phyloP scores from a whole-genome alignment of 2,113 vertebrate genomes.

The Ascaphus truei region DNA sequence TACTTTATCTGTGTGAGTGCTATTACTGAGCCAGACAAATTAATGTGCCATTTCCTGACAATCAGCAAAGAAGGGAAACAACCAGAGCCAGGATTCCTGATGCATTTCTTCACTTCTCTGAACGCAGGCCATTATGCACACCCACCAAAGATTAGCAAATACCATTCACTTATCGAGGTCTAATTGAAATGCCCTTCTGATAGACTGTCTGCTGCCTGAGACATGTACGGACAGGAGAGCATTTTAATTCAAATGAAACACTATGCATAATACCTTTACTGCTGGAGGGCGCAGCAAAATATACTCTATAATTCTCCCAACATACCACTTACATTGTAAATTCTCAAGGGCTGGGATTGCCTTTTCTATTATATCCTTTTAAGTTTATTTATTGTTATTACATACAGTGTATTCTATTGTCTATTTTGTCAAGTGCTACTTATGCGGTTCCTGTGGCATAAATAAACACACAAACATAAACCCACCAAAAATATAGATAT shows the following conservation, averaged over 20 bases:
- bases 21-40: constrained; percentile 29
- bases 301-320: constrained; percentile 14
- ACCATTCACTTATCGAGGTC: constrained; percentile 21
- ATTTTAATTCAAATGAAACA: constrained; percentile 9
- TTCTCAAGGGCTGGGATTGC: constrained; percentile 12
- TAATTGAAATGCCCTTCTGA: constrained; percentile 32
- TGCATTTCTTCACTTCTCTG: constrained; percentile 38
- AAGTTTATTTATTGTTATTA: too few species aligned
- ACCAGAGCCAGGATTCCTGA: constrained; percentile 36
- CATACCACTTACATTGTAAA: constrained; percentile 22
- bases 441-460: too few species aligned
- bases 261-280: constrained; percentile 12
- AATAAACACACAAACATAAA: too few species aligned
- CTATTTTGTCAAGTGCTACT: too few species aligned
- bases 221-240: constrained; percentile 17
- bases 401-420: too few species aligned
- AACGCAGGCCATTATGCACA: constrained; percentile 29
- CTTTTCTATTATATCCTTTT: constrained; percentile 20
- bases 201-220: constrained; percentile 17
- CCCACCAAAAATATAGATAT: too few species aligned
- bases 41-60: constrained; percentile 42
- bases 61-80: constrained; percentile 30
- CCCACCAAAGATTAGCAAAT: constrained; percentile 15
- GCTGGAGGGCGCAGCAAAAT: constrained; percentile 17
- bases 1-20: constrained; percentile 35